Evolutionary conservation across 2,888 invertebrate species (phyloP), one percentile per base, ranked within the genome.

Genomic region (Andrena fulva): DNA sequence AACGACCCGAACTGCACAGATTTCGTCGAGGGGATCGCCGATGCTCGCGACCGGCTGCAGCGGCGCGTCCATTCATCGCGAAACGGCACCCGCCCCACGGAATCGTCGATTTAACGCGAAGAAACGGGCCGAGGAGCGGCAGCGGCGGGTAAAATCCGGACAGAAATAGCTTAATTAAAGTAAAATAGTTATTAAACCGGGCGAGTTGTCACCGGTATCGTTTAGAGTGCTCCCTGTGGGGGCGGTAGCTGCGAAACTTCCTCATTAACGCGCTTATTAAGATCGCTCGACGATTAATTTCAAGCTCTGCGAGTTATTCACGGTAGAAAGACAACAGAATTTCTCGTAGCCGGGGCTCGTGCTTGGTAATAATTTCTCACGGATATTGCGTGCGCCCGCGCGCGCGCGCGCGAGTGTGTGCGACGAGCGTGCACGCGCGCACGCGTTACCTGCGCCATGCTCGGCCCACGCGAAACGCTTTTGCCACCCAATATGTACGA

Each of bases 401-500:
- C 63, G 20, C 24, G 24, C 12, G 24, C 42, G 42, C 8, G 20
- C n/a, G 20, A 5, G 33, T 20, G 35, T 27, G 42, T 42, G 42
- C 2, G 64, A n/a, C 27, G 48, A 27, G 42, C n/a, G 42, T 62
- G 62, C 33, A 6, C 33, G n/a, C 42, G 42, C 42, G 42, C 42
- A 72, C 71, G 76, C 74, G 52, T 87, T 87, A 87, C 74, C 67
- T 75, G 83, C 72, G 42, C 80, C 67, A 77, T 82, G 68, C 74
- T 67, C 89, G 79, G 63, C 90, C 88, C 89, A 91, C 90, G 89
- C 89, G 75, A 87, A 87, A 87, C 83, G 89, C 89, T 91, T 89
- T 86, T 89, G 88, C 91, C 90, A 90, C 89, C 89, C 90, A 90
- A 89, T 91, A 89, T 89, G 85, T 88, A 89, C 90, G 90, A 89